Conservation (phyloP, 2,113 vertebrate genomes). For the Dinomys branickii region DNA sequence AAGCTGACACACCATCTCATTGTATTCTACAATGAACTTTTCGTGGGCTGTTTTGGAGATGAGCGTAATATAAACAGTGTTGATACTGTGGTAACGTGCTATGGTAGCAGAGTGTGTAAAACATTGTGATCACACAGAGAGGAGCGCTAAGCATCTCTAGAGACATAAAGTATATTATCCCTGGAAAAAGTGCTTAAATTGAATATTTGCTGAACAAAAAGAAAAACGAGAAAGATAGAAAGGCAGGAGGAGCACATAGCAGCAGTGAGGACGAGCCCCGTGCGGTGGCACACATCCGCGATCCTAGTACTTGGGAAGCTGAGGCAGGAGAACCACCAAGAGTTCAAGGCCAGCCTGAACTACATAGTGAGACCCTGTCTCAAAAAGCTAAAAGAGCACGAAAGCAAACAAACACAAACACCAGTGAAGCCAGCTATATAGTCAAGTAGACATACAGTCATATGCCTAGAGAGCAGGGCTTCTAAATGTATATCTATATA, state of each 20-base stretch:
- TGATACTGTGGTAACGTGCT: neutral
- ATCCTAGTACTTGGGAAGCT: neutral
- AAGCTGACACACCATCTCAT: neutral
- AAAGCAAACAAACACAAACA: neutral
- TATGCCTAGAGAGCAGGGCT: neutral
- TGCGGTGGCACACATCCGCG: no score
- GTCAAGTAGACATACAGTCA: neutral
- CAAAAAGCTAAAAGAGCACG: neutral
- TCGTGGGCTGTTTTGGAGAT: neutral
- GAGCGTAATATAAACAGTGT: neutral
- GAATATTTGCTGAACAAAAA: conserved; percentile 21
- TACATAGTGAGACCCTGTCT: neutral
- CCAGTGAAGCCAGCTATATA: neutral
- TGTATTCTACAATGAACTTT: neutral
- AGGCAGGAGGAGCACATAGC: neutral
- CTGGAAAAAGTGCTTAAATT: conserved; percentile 4
- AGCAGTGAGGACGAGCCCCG: neutral
- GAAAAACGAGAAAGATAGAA: neutral
- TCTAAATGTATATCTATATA: neutral
- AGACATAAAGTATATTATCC: neutral
- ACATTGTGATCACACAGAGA: neutral
- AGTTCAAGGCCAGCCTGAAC: neutral
- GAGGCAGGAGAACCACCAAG: neutral
- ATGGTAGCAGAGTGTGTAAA: neutral
- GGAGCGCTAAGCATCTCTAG: neutral